Evolutionary conservation across 2,888 invertebrate genomes (phyloP), one percentile per base, ranked within the genome.

Genomic region (Capitulum mitella): DNA sequence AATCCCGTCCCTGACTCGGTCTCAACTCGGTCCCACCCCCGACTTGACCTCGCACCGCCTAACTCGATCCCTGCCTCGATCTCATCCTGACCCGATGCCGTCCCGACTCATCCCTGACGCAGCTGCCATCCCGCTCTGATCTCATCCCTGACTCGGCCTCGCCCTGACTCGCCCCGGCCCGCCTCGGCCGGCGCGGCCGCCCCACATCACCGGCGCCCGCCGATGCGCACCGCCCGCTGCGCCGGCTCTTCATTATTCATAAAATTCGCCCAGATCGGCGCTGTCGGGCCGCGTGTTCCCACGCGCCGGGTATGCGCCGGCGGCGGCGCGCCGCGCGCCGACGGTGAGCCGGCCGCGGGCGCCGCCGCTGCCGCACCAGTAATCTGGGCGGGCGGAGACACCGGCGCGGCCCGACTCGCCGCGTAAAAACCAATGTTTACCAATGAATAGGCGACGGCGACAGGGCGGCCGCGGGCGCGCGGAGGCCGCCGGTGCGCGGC

Each of bases 241-340:
- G 70, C 70, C 12, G 19, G 37, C 37, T 70, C 70, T 70, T 70
- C 70, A 70, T 70, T 70, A 70, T 70, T 70, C 70, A 70, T 70
- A n/a, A 37, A 37, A 37, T 70, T 37, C 37, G 37, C 61, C 61
- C 61, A 37, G 70, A 37, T 70, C 37, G 3, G 64, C 3, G 37
- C 34, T 37, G 37, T 22, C 70, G 37, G 70, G 26, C 19, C 22
- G 16, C 37, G 3, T 34, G 70, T 70, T 70, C 70, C 70, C 70
- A 70, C 70, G 70, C 70, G 70, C 22, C 37, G 70, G 37, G 70
- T 70, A 70, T 70, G 70, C 70, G 70, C 70, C 54, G 54, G 26
- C 54, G 54, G 54, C 54, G 26, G n/a, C 10, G 54, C 3, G n/a
- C 3, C 22, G 2, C 54, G 2, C n/a, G 22, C 6, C 5, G 54